These are phyloP conservation scores for Diabrotica virgifera DNA, from an alignment of 1,140 invertebrate genomes.

Conservation along the genomic window DNA sequence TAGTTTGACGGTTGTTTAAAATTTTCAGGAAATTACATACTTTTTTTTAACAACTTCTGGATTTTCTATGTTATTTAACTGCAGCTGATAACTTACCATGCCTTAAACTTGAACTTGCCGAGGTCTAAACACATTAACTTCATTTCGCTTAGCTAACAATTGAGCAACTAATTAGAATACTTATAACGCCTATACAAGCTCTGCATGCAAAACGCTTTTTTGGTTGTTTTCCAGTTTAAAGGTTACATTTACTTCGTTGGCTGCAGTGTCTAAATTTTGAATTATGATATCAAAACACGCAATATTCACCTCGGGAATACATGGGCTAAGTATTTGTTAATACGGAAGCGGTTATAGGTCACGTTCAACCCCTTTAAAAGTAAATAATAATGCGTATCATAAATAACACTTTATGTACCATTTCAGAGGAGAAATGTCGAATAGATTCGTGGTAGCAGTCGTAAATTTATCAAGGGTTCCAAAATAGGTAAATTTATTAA, in stretches of 20 bases:
- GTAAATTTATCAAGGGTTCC: too few relatives aligned
- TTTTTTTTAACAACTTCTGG: too few relatives aligned
- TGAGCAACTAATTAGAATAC: neutral
- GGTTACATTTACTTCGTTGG: slow-evolving; percentile 2
- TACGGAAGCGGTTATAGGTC: neutral
- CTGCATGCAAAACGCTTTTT: neutral
- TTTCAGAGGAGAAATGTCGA: too few relatives aligned
- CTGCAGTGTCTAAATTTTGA: slow-evolving; percentile 2
- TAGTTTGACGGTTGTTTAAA: too few relatives aligned
- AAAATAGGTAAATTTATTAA: too few relatives aligned
- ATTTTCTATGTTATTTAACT: too few relatives aligned
- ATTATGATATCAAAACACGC: neutral
- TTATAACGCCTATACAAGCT: neutral
- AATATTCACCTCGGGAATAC: neutral
- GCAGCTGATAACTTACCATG: neutral
- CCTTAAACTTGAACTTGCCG: slow-evolving; percentile 1
- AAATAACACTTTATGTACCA: too few relatives aligned
- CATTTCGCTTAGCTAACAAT: neutral
- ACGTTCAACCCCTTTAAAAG: neutral
- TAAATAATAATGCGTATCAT: too few relatives aligned
- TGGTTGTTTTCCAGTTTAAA: neutral
- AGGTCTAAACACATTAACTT: neutral
- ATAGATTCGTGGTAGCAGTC: too few relatives aligned
- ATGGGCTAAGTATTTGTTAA: neutral
- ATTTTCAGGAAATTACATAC: too few relatives aligned